These are phyloP conservation scores for Silurus glanis DNA, from an alignment of 2,113 vertebrate species.

Conservation along the genomic window DNA sequence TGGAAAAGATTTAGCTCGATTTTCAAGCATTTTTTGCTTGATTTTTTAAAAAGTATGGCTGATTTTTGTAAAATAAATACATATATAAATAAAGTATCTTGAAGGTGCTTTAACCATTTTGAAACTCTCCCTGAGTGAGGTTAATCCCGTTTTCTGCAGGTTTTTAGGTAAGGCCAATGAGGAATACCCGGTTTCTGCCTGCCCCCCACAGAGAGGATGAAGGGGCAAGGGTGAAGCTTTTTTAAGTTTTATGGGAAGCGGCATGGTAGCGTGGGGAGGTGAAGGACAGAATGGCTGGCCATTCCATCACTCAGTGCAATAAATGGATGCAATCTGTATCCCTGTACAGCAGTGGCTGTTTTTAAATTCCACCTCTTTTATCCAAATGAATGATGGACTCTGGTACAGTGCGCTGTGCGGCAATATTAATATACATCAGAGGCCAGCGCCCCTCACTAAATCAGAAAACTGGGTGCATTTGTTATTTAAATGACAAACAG, in stretches of 20 bases:
- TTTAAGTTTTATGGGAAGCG: slow-evolving; percentile 71
- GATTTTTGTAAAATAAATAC: neutral
- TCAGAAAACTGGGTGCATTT: slow-evolving; percentile 75
- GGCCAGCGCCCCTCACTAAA: slow-evolving; percentile 75
- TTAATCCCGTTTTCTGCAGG: slow-evolving; percentile 18
- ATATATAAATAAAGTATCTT: neutral
- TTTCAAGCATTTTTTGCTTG: neutral
- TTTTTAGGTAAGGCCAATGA: slow-evolving; percentile 45
- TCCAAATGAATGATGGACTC: slow-evolving; percentile 80
- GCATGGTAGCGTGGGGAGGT: slow-evolving; percentile 62
- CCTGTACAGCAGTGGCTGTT: slow-evolving; percentile 78
- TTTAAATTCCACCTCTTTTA: slow-evolving; percentile 82
- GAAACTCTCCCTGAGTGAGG: slow-evolving; percentile 4
- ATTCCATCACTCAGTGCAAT: slow-evolving; percentile 80
- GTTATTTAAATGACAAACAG: slow-evolving; percentile 82
- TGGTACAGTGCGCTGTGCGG: slow-evolving; percentile 68
- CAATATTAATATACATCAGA: slow-evolving; percentile 81
- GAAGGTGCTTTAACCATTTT: neutral
- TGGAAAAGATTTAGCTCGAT: neutral
- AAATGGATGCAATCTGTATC: slow-evolving; percentile 82
- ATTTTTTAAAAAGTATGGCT: neutral
- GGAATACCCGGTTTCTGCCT: slow-evolving; percentile 51
- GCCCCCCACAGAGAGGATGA: slow-evolving; percentile 56
- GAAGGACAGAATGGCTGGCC: slow-evolving; percentile 74
- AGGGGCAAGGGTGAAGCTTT: slow-evolving; percentile 68